Base-by-base conservation (phyloP, 1,140 invertebrate species). In the Drosophila lowei region DNA sequence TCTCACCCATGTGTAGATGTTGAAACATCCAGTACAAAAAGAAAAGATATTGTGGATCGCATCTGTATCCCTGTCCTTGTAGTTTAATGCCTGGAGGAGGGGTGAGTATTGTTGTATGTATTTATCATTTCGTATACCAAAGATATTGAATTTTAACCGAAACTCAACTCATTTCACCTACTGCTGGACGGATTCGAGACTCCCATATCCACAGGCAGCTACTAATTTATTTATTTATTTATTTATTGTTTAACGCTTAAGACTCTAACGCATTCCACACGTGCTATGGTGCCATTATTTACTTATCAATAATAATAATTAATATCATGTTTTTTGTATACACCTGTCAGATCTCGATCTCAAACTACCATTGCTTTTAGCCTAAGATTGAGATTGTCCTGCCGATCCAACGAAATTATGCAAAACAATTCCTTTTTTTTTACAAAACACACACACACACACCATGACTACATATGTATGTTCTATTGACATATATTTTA, bases 251-350 rank as follows among this genome's bases (percentile, higher is more conserved):
- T 77, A 55, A 67, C 47, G 50, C 52, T 80, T 74, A 85, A 74
- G 68, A 68, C 54, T 72, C 59, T 59, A 81, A 60, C 52, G 77
- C 81, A 86, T 86, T 86, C 81, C 83, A 86, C 44, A 83, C 59
- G 53, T 44, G 62, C 43, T 71, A 75, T 78, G 78, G 83, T 86
- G 81, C 83, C 81, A 86, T 77, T 77, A 48, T 66, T 75, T 75
- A 61, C 67, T 77, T 80, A 85, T 68, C 38, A 59, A 85, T 66
- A 62, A 65, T 74, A 80, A 68, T 76, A 72, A 42, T 42, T 66
- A 56, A 21, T 23, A 48, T 58, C 3, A 38, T 38, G 60, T 59
- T 52, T 38, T 18, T 7, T 38, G 34, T 38, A 38, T 5, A 42
- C 46, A 43, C 43, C 65, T 53, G 46, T 23, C 65, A 43, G 65